Percentiles rank a stretch among this genome's conserved stretches.
Conservation (phyloP, 2,113 vertebrate genomes). For the Fulica atra region DNA sequence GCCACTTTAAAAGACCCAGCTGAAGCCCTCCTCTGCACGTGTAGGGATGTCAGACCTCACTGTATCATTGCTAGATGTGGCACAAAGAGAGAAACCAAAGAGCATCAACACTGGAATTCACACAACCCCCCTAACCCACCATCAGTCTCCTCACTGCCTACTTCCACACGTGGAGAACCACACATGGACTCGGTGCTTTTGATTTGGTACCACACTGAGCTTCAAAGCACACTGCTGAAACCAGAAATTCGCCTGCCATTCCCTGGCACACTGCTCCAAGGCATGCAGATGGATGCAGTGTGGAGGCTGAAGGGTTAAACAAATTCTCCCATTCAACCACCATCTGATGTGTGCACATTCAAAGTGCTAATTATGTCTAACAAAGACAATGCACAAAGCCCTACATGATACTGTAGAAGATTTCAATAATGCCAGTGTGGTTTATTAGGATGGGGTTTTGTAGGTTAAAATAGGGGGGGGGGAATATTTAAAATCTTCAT, state of each 20-base stretch:
- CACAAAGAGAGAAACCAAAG: not conserved
- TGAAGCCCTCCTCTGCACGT: not conserved
- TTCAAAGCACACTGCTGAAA: not conserved
- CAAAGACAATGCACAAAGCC: conserved; percentile 37
- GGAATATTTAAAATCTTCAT: not conserved
- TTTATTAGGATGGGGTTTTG: not conserved
- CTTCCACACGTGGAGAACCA: fast-evolving
- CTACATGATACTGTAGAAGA: not conserved
- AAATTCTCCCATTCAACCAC: not conserved
- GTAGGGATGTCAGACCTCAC: not conserved
- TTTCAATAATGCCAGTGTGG: not conserved
- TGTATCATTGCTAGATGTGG: no score
- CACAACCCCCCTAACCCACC: not conserved
- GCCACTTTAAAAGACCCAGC: fast-evolving
- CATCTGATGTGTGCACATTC: conserved; percentile 32
- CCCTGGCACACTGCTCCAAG: not conserved
- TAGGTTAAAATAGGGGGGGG: not conserved
- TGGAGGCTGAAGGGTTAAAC: conserved; percentile 1
- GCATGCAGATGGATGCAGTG: not conserved
- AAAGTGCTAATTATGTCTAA: conserved; percentile 33
- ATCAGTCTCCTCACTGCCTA: fast-evolving
- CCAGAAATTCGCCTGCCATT: not conserved
- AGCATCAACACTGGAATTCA: fast-evolving
- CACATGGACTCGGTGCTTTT: fast-evolving
- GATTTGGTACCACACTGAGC: fast-evolving